phyloP scores from a whole-genome alignment of 2,113 vertebrate genomes.

The Saiga tatarica region DNA sequence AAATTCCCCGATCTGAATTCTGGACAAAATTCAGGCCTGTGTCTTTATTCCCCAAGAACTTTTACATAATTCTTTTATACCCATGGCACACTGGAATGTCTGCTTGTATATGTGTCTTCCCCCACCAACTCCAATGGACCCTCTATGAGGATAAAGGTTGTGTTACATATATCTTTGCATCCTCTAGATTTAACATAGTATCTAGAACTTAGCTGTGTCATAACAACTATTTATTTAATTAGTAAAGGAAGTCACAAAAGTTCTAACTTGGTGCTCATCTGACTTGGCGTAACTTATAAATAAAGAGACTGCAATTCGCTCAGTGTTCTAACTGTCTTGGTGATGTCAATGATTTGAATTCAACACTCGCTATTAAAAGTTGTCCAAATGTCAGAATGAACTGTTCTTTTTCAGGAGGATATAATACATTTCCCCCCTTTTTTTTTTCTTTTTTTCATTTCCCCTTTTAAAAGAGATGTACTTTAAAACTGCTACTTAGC shows the following conservation, averaged over 20 bases:
- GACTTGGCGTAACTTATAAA: neutral
- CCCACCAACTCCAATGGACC: neutral
- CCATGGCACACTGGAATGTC: neutral
- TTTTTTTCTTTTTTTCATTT: too few relatives aligned
- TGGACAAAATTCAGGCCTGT: neutral
- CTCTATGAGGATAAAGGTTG: neutral
- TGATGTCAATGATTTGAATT: slow-evolving; percentile 45
- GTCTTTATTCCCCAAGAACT: neutral
- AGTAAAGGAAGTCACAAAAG: neutral
- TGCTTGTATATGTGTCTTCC: neutral
- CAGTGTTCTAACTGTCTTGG: neutral
- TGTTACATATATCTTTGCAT: neutral
- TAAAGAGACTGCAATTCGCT: slow-evolving; percentile 15
- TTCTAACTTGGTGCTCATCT: neutral
- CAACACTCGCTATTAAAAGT: slow-evolving; percentile 48
- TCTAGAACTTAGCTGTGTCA: neutral
- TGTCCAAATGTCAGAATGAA: slow-evolving; percentile 44
- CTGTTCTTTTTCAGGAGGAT: slow-evolving; percentile 38
- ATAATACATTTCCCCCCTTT: too few relatives aligned
- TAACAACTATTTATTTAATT: neutral
- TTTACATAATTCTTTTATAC: neutral
- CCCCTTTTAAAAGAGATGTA: slow-evolving; percentile 27
- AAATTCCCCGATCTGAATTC: neutral
- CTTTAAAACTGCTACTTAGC: slow-evolving; percentile 55
- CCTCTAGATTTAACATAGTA: neutral